Conservation (phyloP, 2,797 vertebrate species). For the Sciaenops ocellatus region DNA sequence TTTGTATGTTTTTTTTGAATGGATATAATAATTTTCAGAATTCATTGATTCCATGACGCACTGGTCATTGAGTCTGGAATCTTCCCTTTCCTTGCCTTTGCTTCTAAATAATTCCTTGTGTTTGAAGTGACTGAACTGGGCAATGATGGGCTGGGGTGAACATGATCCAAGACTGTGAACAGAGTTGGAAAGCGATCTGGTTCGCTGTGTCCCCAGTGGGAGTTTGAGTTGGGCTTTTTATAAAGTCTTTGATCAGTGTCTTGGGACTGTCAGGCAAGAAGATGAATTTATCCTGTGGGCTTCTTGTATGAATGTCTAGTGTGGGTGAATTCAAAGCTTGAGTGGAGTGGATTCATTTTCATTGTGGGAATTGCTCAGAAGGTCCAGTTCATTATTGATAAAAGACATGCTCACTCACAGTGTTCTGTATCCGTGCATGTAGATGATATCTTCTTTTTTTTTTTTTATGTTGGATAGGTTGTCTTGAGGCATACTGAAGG, state of each 20-base stretch:
- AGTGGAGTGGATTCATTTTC: neutral
- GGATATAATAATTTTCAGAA: neutral
- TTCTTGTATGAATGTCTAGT: slow-evolving; percentile 23
- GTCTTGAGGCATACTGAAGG: neutral
- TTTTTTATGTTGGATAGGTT: neutral
- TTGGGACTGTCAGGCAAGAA: slow-evolving; percentile 17
- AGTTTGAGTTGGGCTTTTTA: slow-evolving; percentile 26
- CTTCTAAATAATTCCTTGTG: slow-evolving; percentile 7
- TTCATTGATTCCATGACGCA: neutral
- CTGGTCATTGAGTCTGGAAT: neutral
- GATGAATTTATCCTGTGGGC: slow-evolving; percentile 21
- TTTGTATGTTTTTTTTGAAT: neutral
- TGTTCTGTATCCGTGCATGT: neutral
- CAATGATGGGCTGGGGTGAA: slow-evolving; percentile 15
- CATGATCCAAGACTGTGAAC: slow-evolving; percentile 16
- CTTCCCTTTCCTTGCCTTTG: neutral
- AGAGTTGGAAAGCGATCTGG: slow-evolving; percentile 15
- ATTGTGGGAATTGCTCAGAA: neutral
- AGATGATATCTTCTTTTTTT: neutral
- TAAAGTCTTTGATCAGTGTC: slow-evolving; percentile 56
- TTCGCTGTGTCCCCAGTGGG: slow-evolving; percentile 12
- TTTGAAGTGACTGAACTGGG: slow-evolving; percentile 27
- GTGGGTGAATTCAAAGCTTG: slow-evolving; percentile 9
- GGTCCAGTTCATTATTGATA: neutral
- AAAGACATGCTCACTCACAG: neutral